These are phyloP conservation scores for Protomyctophum bolini DNA, from an alignment of 2,113 vertebrate genomes.

Conservation along the genomic window DNA sequence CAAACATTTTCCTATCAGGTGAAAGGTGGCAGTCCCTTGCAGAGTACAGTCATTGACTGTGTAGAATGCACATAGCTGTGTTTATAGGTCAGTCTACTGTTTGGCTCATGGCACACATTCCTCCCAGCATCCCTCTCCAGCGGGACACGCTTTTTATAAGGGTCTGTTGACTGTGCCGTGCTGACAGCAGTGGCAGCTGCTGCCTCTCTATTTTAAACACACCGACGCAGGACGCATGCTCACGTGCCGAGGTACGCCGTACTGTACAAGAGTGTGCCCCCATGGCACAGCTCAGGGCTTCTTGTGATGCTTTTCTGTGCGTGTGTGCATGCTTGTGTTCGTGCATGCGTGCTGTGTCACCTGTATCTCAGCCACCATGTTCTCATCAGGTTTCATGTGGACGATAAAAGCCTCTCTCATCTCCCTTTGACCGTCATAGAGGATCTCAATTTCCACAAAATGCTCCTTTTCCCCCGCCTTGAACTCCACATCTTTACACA, in stretches of 20 bases:
- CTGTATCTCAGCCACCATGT: slow-evolving; percentile 87
- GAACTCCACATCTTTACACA: slow-evolving; percentile 81
- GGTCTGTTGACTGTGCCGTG: slow-evolving; percentile 58
- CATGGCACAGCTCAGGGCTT: background rate
- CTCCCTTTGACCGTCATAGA: slow-evolving; percentile 85
- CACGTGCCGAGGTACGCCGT: slow-evolving; percentile 43
- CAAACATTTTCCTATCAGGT: background rate
- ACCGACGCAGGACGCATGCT: slow-evolving; percentile 50
- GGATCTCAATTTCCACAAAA: slow-evolving; percentile 83
- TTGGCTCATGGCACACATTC: slow-evolving; percentile 64
- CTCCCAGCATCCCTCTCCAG: slow-evolving; percentile 65
- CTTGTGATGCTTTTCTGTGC: background rate
- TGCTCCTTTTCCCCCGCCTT: slow-evolving; percentile 83
- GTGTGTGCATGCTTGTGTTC: background rate
- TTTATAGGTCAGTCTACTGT: slow-evolving; percentile 72
- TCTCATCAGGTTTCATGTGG: slow-evolving; percentile 87
- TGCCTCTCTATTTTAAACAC: slow-evolving; percentile 76
- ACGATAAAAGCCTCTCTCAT: slow-evolving; percentile 86
- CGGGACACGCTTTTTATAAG: slow-evolving; percentile 74
- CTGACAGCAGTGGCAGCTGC: slow-evolving; percentile 82
- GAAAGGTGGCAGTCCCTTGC: slow-evolving; percentile 36
- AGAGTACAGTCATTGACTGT: slow-evolving; percentile 39
- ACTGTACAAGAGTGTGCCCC: slow-evolving; percentile 14
- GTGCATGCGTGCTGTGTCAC: slow-evolving; percentile 55
- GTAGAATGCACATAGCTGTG: slow-evolving; percentile 60